Conservation (phyloP, 2,888 invertebrate genomes). For the Ernsta delagoae region DNA sequence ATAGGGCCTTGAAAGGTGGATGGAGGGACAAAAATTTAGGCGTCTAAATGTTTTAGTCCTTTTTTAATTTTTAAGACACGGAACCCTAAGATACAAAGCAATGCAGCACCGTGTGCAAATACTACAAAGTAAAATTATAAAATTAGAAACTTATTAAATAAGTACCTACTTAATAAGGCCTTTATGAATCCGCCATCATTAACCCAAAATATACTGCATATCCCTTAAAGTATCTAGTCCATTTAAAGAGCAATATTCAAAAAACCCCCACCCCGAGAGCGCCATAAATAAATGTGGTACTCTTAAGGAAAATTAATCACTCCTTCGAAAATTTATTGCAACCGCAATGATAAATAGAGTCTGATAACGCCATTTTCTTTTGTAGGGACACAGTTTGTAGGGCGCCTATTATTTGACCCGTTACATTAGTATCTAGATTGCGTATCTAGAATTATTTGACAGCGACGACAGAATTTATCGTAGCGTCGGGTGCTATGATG, state of each 20-base stretch:
- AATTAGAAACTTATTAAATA: no score
- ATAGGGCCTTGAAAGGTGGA: no score
- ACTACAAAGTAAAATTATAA: no score
- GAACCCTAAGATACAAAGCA: no score
- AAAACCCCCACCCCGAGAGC: slow-evolving; percentile 11
- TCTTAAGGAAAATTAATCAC: slow-evolving; percentile 37
- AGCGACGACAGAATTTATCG: not conserved
- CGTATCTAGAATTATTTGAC: slow-evolving; percentile 14
- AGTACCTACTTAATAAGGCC: no score
- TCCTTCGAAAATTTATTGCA: slow-evolving; percentile 35
- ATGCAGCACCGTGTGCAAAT: no score
- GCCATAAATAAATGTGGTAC: slow-evolving; percentile 29
- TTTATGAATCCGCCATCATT: not conserved
- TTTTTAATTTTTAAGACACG: no score
- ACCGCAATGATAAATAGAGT: slow-evolving; percentile 37
- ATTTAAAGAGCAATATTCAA: slow-evolving; percentile 26
- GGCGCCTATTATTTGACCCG: slow-evolving; percentile 32
- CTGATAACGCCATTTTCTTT: slow-evolving; percentile 36
- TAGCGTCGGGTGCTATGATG: not conserved
- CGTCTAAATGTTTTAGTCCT: no score
- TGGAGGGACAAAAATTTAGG: no score
- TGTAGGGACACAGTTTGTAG: slow-evolving; percentile 25
- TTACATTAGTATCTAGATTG: slow-evolving; percentile 8
- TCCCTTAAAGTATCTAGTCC: not conserved
- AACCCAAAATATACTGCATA: not conserved